These are phyloP conservation scores for Periphyllus acericola DNA, from an alignment of 2,888 invertebrate genomes.

Conservation along the genomic window DNA sequence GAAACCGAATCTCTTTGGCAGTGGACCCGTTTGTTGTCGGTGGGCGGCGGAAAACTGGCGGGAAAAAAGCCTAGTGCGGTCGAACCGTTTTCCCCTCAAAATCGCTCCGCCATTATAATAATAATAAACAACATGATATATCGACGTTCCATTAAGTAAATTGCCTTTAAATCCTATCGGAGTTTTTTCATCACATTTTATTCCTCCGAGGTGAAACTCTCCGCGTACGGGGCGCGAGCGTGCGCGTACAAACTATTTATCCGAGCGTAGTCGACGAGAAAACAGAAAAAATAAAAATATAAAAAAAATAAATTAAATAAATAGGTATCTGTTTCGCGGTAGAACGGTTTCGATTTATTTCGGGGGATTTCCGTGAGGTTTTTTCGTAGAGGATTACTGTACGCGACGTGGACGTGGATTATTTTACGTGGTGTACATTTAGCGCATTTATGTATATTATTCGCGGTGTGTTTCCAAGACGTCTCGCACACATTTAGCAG, in stretches of 20 bases:
- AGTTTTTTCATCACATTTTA: neutral
- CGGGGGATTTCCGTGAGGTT: neutral
- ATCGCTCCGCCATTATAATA: neutral
- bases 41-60: neutral
- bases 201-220: neutral
- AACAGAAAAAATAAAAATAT: neutral
- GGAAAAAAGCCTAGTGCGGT: neutral
- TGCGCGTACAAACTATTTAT: conserved; percentile 20
- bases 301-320: neutral
- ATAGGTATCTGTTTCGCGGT: neutral
- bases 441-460: too few species aligned
- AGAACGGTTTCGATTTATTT: conserved; percentile 8
- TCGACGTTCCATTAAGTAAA: conserved; percentile 14
- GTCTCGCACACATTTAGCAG: too few species aligned
- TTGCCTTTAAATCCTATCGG: conserved; percentile 37
- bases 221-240: neutral
- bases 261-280: neutral
- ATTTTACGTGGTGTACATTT: neutral
- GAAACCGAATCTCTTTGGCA: conserved; percentile 29
- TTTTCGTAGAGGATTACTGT: neutral
- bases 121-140: neutral
- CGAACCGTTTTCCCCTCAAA: neutral
- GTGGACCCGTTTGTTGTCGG: neutral
- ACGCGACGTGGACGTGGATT: neutral
- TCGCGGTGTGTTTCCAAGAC: too few species aligned